Conservation (phyloP, 2,888 invertebrate genomes). For the Schizotus pectinicornis region DNA sequence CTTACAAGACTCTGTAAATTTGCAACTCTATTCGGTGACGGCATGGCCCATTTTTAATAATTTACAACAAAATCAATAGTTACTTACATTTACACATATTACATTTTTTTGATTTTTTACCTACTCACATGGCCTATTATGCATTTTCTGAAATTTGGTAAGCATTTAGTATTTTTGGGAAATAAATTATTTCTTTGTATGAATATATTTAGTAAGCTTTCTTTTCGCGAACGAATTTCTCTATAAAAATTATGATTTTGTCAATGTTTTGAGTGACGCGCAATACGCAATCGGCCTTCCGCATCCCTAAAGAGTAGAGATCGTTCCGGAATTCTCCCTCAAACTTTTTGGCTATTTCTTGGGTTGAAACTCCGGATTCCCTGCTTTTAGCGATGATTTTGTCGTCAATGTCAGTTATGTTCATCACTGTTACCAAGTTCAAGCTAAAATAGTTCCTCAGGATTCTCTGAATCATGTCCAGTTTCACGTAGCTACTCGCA, state of each 20-base stretch:
- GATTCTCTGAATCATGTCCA: slow-evolving; percentile 87
- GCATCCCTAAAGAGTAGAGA: slow-evolving; percentile 72
- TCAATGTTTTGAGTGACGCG: slow-evolving; percentile 84
- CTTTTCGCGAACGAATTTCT: slow-evolving; percentile 67
- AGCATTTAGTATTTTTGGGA: too few species aligned
- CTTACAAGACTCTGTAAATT: too few species aligned
- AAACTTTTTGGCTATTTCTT: slow-evolving; percentile 67
- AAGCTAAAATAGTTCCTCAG: slow-evolving; percentile 76
- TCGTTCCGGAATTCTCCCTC: slow-evolving; percentile 86
- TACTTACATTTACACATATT: too few species aligned
- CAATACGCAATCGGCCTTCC: slow-evolving; percentile 72
- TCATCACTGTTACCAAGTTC: slow-evolving; percentile 84
- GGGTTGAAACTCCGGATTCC: slow-evolving; percentile 62
- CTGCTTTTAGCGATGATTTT: slow-evolving; percentile 82
- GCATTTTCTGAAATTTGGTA: too few species aligned
- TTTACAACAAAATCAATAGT: too few species aligned
- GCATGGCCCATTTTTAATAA: too few species aligned
- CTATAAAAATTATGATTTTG: slow-evolving; percentile 78
- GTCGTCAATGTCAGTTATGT: slow-evolving; percentile 93
- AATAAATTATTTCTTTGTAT: too few species aligned
- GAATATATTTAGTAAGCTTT: too few species aligned
- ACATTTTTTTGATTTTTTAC: too few species aligned
- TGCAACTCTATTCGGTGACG: too few species aligned
- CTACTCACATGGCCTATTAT: too few species aligned
- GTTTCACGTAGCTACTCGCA: slow-evolving; percentile 86